These are phyloP conservation scores for Pollenia labialis DNA, from an alignment of 2,888 invertebrate species.

Conservation along the genomic window DNA sequence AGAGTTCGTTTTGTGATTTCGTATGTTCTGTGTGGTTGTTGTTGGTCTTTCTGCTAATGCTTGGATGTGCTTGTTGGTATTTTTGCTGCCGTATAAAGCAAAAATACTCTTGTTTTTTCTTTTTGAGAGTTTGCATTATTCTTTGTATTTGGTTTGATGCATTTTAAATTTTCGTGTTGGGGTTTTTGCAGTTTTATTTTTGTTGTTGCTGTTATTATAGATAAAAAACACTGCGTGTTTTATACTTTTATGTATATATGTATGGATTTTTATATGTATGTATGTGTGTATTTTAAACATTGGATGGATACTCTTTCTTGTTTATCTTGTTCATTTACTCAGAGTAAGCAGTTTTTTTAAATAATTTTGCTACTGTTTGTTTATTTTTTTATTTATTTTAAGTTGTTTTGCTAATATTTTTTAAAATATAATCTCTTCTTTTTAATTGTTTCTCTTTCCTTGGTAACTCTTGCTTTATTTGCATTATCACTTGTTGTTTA, in stretches of 20 bases:
- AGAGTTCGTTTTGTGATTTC: conserved; percentile 38
- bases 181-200: conserved; percentile 24
- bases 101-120: conserved; percentile 45
- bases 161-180: conserved; percentile 52
- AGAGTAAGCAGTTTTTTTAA: conserved; percentile 56
- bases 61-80: conserved; percentile 1
- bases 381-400: conserved; percentile 33
- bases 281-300: conserved; percentile 10
- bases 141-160: conserved; percentile 60
- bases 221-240: conserved; percentile 54
- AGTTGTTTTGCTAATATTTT: conserved; percentile 47
- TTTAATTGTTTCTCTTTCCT: conserved; percentile 23
- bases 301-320: conserved; percentile 54
- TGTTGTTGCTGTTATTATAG: conserved; percentile 43
- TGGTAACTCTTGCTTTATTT: conserved; percentile 73
- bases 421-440: conserved; percentile 45
- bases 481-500: conserved; percentile 73
- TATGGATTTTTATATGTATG: background rate
- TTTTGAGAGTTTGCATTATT: conserved; percentile 50
- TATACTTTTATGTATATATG: background rate
- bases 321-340: conserved; percentile 57
- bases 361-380: background rate
- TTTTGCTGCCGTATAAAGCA: conserved; percentile 31
- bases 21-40: conserved; percentile 29
- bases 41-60: conserved; percentile 14